Evolutionary conservation across 2,888 invertebrate species (phyloP).

Genomic region (Neocrepidodera transversa): DNA sequence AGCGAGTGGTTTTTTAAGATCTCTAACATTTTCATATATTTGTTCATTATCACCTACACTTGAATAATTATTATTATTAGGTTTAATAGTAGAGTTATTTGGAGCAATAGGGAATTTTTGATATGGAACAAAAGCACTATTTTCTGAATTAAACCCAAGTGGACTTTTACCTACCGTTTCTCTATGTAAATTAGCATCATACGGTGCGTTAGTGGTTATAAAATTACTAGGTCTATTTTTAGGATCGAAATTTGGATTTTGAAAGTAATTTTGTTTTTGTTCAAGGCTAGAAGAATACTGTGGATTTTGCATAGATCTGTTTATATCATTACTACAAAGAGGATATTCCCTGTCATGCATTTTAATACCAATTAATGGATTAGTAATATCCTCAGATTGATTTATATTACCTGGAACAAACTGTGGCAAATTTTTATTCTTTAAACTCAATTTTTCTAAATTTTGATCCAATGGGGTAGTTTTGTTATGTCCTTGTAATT

Average conservation of each 20-base stretch:
- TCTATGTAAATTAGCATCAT: neutral
- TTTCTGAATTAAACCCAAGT: constrained; percentile 21
- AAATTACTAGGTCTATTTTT: constrained; percentile 43
- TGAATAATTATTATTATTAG: neutral
- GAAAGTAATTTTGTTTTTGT: constrained; percentile 23
- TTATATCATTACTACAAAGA: constrained; percentile 32
- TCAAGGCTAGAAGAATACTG: constrained; percentile 30
- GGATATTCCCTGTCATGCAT: constrained; percentile 30
- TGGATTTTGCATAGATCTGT: constrained; percentile 17
- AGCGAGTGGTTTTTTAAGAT: constrained; percentile 16
- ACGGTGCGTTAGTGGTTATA: constrained; percentile 17
- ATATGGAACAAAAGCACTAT: constrained; percentile 37
- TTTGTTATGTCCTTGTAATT: constrained; percentile 46
- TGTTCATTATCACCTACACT: constrained; percentile 11
- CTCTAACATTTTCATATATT: constrained; percentile 28
- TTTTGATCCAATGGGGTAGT: constrained; percentile 24
- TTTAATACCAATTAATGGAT: constrained; percentile 21
- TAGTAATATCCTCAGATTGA: constrained; percentile 19
- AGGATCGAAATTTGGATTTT: constrained; percentile 42
- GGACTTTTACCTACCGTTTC: constrained; percentile 7
- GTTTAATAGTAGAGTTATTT: constrained; percentile 1
- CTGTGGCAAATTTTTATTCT: constrained; percentile 24
- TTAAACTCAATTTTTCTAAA: constrained; percentile 32
- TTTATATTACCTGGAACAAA: constrained; percentile 22
- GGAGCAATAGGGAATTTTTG: constrained; percentile 22